phyloP scores from a whole-genome alignment of 2,888 invertebrate genomes.

The Hyposoter didymator region DNA sequence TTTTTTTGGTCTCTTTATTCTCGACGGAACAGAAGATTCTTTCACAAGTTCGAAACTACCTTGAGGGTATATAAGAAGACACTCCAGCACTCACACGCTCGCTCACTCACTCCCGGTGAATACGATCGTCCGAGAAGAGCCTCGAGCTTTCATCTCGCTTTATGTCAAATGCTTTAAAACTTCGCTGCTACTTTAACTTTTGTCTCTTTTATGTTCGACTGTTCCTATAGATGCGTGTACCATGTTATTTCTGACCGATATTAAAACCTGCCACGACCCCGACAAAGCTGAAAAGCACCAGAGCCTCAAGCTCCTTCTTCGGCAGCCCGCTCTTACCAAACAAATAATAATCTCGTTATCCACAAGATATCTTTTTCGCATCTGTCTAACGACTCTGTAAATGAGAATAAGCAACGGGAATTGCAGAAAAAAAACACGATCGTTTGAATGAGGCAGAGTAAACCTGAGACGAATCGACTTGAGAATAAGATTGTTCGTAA shows the following conservation, averaged over 20 bases:
- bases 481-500: constrained; percentile 4
- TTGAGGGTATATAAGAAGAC: constrained; percentile 56
- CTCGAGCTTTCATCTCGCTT: constrained; percentile 71
- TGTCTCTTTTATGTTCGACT: constrained; percentile 70
- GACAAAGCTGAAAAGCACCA: constrained; percentile 6
- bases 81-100: constrained; percentile 18
- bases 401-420: not conserved
- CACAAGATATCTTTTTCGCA: not conserved
- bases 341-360: not conserved
- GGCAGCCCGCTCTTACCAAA: constrained; percentile 1
- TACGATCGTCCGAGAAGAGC: constrained; percentile 41
- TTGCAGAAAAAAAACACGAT: not conserved
- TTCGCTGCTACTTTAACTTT: constrained; percentile 76
- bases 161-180: constrained; percentile 79
- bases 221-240: constrained; percentile 58
- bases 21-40: constrained; percentile 74
- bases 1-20: constrained; percentile 46
- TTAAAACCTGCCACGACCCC: constrained; percentile 53
- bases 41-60: constrained; percentile 77
- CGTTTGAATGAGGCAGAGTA: not conserved
- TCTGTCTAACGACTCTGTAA: not conserved
- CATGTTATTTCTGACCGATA: constrained; percentile 57
- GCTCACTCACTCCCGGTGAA: not conserved
- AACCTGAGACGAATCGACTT: not conserved
- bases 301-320: not conserved